These are phyloP conservation scores for Neoscelio sp. DNA, from an alignment of 2,888 invertebrate species.

Conservation along the genomic window DNA sequence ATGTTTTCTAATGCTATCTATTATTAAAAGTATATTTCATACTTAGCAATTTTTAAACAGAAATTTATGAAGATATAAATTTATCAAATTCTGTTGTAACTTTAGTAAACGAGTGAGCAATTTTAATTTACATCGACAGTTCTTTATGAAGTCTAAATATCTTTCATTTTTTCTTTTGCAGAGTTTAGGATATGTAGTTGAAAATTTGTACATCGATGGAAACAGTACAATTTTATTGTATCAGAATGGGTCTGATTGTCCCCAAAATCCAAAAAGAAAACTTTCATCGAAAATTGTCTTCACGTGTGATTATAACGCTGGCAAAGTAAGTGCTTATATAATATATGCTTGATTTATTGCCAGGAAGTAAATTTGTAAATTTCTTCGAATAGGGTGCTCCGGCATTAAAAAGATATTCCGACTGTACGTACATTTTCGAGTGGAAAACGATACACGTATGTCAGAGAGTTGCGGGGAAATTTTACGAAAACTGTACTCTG, in stretches of 20 bases:
- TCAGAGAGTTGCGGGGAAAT: constrained; percentile 70
- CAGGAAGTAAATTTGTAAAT: constrained; percentile 7
- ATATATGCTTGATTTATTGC: too few species aligned
- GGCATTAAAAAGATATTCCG: constrained; percentile 70
- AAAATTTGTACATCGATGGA: constrained; percentile 70
- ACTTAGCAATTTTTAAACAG: too few species aligned
- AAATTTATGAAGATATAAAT: too few species aligned
- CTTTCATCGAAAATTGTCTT: constrained; percentile 74
- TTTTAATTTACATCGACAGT: too few species aligned
- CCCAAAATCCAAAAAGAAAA: constrained; percentile 68
- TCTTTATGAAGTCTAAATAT: neutral
- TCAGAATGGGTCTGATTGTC: constrained; percentile 72
- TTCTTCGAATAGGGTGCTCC: constrained; percentile 70
- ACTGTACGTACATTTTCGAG: constrained; percentile 76
- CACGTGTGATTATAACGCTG: constrained; percentile 68
- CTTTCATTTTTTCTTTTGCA: constrained; percentile 54
- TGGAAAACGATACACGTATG: constrained; percentile 77
- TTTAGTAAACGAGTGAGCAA: too few species aligned
- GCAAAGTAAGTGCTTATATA: constrained; percentile 47
- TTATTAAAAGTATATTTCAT: too few species aligned
- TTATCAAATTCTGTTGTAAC: too few species aligned
- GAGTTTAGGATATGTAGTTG: constrained; percentile 76
- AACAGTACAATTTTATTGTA: constrained; percentile 72
- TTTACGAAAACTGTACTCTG: constrained; percentile 72
- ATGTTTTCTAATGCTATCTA: too few species aligned